Evolutionary conservation across 2,888 invertebrate genomes (phyloP), one percentile per base, ranked within the genome.

Genomic region (Acronicta leporina): DNA sequence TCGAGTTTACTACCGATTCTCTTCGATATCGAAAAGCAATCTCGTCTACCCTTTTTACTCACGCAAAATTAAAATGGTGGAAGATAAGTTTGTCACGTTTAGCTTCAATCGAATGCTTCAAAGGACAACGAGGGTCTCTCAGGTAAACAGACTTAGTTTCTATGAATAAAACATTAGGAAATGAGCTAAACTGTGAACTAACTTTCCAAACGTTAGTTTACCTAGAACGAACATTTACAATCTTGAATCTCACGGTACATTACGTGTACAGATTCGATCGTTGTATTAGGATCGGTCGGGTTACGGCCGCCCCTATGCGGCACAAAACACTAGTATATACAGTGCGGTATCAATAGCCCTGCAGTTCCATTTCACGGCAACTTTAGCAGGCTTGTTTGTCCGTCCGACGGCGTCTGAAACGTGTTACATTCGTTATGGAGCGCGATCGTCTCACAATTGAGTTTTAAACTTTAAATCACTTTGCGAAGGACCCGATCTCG

Each of bases 391-490:
- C 80, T 75, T 76, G 83, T 80, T 80, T 75, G 78, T 75, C 74
- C 75, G 68, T 44, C 56, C 53, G 47, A 56, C 56, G 47, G 56
- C 63, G 56, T 45, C 43, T 40, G 44, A 45, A 73, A 70, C 76
- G 75, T 77, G 74, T 73, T 76, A 80, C 73, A 74, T 64, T 64
- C 66, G 65, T 63, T 77, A 75, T 76, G 67, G 73, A 61, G 61
- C 64, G 63, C 73, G 74, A 81, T 82, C 75, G 75, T 73, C 75
- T 75, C 53, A 62, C 74, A 77, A 73, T 77, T 61, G 63, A 74
- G 75, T 70, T 83, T 81, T 76, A 80, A 87, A 89, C 78, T 88
- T 86, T 80, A 86, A 85, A 87, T 84, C 84, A 82, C 82, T 87
- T 82, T 74, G 75, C 74, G 74, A 78, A 72, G 55, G 81, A 77